Base-by-base conservation (phyloP, 2,888 invertebrate species). In the Dasysyrphus albostriatus region DNA sequence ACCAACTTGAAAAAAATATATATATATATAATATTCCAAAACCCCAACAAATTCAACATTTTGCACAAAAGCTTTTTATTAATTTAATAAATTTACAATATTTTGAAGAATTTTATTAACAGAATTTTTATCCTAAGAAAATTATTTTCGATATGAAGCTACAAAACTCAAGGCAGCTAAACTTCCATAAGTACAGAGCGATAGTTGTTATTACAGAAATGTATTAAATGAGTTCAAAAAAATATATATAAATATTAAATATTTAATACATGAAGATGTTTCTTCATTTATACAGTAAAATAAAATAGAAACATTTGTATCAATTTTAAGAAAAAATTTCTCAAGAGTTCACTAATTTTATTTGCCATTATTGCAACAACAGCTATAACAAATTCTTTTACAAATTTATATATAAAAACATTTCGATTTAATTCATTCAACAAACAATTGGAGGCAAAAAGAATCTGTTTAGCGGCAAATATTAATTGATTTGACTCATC, bases 321-420 rank as follows among this genome's bases (percentile, higher is more conserved):
- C 9, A 69, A 56, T 75, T 69, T 39, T 37, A 63, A 51, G 39
- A 58, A 32, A 44, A 61, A 42, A 76, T 16, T 77, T 77, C 37
- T 44, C 37, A 63, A 72, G 56, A 58, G 39, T 34, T 49, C 61
- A 61, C n/a, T 51, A 42, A 56, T 74, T n/a, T 24, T 5, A 51
- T 80, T 81, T 80, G 81, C 76, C 80, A 61, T 24, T 2, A 24
- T 51, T 65, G 63, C 29, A 81, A 72, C 29, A 81, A 72, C 0
- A 82, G 88, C 89, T 89, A 89, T 81, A 83, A 72, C 88, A 89
- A 89, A 89, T 87, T 89, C 89, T 89, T 90, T 89, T 88, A 90
- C 90, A 90, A 87, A 88, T 85, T 90, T 90, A 89, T 74, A 84
- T 88, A 83, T 79, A 88, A 85, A 88, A 80, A 74, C 80, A 88